Base-by-base conservation (phyloP, 2,888 invertebrate species). In the Chymomyza procnemis region DNA sequence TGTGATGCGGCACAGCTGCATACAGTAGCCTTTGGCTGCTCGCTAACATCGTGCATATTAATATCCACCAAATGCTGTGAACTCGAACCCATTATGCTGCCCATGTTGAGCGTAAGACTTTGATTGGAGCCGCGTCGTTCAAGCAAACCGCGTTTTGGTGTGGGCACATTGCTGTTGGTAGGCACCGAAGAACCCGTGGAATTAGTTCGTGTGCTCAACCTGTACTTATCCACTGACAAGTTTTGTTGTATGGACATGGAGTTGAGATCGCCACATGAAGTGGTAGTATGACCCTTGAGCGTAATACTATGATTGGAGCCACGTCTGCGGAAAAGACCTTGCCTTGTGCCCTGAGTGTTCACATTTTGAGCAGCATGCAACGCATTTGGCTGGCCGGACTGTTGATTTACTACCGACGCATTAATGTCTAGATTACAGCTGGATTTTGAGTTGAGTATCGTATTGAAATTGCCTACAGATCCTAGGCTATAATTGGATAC, bases 71-170 rank as follows among this genome's bases (percentile, higher is more conserved):
- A 64, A 19, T 76, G 75, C 9, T 58, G 46, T 9, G 21, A 14
- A 34, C 64, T 64, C 12, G 54, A 26, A 4, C 58, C 58, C 19
- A 52, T 14, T n/a, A 64, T 50, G 48, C 68, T 72, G 22, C 80
- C 73, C 88, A 93, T 92, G 67, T 96, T 96, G 21, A 98, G 93
- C 0, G 97, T 97, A 1, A 98, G 91, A 65, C 97, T 97, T 0
- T 97, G 97, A 88, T 97, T 97, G 1, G 97, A 97, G 61, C 97
- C 97, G 63, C 98, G 92, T 26, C 98, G 93, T 88, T 97, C 96
- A 4, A 97, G 91, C 1, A 97, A 91, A 8, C 96, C 95, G 80
- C 95, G 95, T 52, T 93, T 93, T 55, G 91, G 92, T 0, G 89
- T 89, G 0, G 78, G 71, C 30, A 74, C 66, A 65, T 73, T 78